These are phyloP conservation scores for Caranx ignobilis DNA, from an alignment of 2,113 vertebrate genomes.

Conservation along the genomic window DNA sequence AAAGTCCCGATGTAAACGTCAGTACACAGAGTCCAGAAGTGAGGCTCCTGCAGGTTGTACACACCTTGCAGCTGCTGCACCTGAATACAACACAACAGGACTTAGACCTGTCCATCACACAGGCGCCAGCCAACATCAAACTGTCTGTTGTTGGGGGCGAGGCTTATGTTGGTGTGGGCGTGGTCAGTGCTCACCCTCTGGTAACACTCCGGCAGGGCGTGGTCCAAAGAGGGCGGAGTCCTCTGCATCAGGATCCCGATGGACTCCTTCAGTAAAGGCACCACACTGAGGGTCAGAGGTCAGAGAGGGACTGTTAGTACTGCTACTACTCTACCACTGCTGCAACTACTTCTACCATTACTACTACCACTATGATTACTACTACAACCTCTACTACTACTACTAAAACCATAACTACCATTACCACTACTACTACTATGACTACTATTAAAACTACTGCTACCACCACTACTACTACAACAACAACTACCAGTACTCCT, in stretches of 20 bases:
- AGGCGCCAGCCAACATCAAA: neutral
- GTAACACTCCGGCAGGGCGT: constrained; percentile 92
- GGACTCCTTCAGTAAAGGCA: constrained; percentile 94
- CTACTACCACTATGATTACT: neutral
- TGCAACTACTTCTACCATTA: too few relatives aligned
- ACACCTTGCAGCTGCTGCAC: constrained; percentile 98
- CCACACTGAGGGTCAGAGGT: constrained; percentile 86
- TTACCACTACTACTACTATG: neutral
- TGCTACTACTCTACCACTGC: too few relatives aligned
- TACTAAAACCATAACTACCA: neutral
- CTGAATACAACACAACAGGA: constrained; percentile 79
- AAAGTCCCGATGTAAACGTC: constrained; percentile 96
- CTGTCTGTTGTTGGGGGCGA: neutral
- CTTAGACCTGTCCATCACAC: neutral
- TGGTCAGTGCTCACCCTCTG: constrained; percentile 89
- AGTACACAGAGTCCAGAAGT: constrained; percentile 98
- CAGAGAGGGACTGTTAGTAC: neutral
- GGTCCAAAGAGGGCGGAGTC: constrained; percentile 92
- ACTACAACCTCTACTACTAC: neutral
- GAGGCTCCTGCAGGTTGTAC: constrained; percentile 96
- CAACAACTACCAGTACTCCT: neutral
- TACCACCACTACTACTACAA: neutral
- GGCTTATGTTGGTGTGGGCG: neutral
- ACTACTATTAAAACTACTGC: too few relatives aligned
- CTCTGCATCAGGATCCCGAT: constrained; percentile 98